A percentile compares a stretch with the other conserved stretches of the same genome.
phyloP scores from a whole-genome alignment of 2,888 invertebrate species.

The Drosophila basisetae region DNA sequence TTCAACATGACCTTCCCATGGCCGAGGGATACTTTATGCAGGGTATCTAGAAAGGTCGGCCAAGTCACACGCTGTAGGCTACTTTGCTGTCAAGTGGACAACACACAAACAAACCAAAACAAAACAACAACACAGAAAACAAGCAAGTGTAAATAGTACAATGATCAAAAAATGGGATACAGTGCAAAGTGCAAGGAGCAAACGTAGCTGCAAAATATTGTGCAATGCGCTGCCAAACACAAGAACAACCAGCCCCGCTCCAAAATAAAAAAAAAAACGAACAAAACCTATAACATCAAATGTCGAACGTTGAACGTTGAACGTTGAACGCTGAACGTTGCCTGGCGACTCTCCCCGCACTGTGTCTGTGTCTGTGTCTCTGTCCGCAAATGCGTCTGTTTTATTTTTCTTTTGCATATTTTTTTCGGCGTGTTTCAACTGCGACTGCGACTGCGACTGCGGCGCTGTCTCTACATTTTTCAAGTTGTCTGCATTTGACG shows the following conservation, averaged over 20 bases:
- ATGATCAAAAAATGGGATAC: constrained; percentile 16
- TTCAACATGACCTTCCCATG: not conserved
- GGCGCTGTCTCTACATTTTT: constrained; percentile 81
- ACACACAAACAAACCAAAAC: constrained; percentile 37
- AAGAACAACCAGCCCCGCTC: constrained; percentile 11
- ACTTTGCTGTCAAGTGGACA: constrained; percentile 72
- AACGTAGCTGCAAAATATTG: constrained; percentile 63
- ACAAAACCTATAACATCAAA: constrained; percentile 76
- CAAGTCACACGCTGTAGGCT: not conserved
- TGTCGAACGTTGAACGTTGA: constrained; percentile 77
- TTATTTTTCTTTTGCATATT: constrained; percentile 82
- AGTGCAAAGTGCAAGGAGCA: constrained; percentile 9
- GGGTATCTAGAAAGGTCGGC: constrained; percentile 20
- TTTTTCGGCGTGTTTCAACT: constrained; percentile 80
- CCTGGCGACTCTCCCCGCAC: constrained; percentile 11
- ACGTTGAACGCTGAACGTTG: constrained; percentile 56
- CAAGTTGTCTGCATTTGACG: constrained; percentile 82
- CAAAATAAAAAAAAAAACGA: constrained; percentile 54
- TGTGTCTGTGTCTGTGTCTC: not conserved
- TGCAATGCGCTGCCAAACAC: constrained; percentile 78
- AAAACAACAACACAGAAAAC: constrained; percentile 31
- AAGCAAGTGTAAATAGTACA: constrained; percentile 16
- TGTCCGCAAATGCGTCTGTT: constrained; percentile 71
- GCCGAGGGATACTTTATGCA: not conserved
- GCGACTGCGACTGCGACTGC: constrained; percentile 60